Evolutionary conservation across 2,113 vertebrate species (phyloP).

Genomic region (Dascyllus trimaculatus): DNA sequence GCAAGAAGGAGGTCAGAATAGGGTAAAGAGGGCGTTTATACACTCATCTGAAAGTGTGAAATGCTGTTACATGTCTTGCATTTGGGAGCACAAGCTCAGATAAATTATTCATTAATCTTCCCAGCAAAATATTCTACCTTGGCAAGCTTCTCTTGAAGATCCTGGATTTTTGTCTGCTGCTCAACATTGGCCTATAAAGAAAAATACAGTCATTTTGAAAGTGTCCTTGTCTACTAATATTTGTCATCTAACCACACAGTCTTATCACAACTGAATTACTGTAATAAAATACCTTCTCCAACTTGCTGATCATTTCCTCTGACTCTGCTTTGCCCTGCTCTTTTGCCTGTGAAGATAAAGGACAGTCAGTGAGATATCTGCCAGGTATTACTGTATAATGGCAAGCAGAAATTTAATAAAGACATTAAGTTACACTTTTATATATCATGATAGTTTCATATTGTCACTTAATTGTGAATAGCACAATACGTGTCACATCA

Average conservation of each 20-base stretch:
- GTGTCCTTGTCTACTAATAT: too few species aligned
- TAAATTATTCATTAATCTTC: slow-evolving; percentile 61
- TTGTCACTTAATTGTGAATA: neutral
- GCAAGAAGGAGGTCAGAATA: slow-evolving; percentile 28
- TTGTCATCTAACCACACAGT: too few species aligned
- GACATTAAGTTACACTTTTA: neutral
- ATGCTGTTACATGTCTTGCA: slow-evolving; percentile 40
- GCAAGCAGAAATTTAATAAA: neutral
- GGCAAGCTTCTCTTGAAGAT: slow-evolving; percentile 95
- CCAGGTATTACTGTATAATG: neutral
- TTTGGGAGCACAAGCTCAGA: slow-evolving; percentile 28
- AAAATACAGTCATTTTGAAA: neutral
- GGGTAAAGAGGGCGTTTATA: slow-evolving; percentile 16
- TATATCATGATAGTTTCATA: neutral
- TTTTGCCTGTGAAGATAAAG: slow-evolving; percentile 88
- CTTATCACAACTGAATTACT: neutral
- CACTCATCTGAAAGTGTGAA: slow-evolving; percentile 36
- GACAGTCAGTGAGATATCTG: neutral
- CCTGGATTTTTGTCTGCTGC: slow-evolving; percentile 94
- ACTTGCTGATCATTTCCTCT: slow-evolving; percentile 90
- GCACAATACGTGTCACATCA: neutral
- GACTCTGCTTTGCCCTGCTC: slow-evolving; percentile 95
- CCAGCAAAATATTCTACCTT: slow-evolving; percentile 86
- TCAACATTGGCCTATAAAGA: slow-evolving; percentile 90
- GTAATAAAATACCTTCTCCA: slow-evolving; percentile 91